A percentile compares a stretch with the other conserved stretches of the same genome.
Evolutionary conservation across 2,113 vertebrate genomes (phyloP).

Genomic region (Anguilla japonica): DNA sequence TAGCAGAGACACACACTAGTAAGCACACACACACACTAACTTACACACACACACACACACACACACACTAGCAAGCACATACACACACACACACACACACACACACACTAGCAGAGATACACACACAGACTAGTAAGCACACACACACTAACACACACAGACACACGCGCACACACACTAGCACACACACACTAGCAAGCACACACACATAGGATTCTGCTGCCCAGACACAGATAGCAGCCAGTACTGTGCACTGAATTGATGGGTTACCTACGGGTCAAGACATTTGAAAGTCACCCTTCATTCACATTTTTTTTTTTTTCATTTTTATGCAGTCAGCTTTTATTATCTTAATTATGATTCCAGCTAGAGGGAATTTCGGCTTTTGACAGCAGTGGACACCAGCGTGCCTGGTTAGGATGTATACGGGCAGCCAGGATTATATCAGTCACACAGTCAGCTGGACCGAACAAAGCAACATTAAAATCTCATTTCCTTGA

Average conservation of each 20-base stretch:
- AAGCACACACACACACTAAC: too few relatives aligned
- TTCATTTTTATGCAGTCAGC: not conserved
- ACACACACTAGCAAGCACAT: too few relatives aligned
- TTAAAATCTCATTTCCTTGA: not conserved
- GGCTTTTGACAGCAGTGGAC: not conserved
- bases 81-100: too few relatives aligned
- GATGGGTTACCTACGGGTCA: not conserved
- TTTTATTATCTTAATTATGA: not conserved
- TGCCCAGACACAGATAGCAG: not conserved
- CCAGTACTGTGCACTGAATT: not conserved
- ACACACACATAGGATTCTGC: not conserved
- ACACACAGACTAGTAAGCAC: too few relatives aligned
- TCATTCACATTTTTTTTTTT: not conserved
- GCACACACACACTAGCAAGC: too few relatives aligned
- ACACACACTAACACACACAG: too few relatives aligned
- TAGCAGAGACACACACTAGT: too few relatives aligned
- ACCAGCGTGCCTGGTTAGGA: not conserved
- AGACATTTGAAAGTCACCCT: not conserved
- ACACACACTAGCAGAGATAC: too few relatives aligned
- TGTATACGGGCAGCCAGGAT: not conserved
- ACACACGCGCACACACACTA: too few relatives aligned
- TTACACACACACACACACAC: too few relatives aligned
- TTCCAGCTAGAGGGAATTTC: not conserved
- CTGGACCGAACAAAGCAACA: not conserved
- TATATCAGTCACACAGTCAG: not conserved